Conservation (phyloP, 2,113 vertebrate genomes). For the Myotis brandtii region DNA sequence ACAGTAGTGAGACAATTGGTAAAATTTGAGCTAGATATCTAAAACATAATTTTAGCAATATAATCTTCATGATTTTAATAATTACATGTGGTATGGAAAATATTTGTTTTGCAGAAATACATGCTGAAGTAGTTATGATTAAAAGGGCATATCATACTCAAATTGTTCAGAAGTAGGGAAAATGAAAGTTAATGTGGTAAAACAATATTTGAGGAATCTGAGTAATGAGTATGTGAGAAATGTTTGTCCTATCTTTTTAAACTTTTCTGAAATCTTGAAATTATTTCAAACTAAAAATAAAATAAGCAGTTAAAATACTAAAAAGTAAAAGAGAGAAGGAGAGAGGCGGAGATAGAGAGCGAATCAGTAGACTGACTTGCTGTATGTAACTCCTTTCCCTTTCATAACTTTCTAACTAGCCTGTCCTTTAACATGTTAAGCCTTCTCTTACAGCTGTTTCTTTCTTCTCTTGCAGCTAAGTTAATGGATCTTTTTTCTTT, state of each 20-base stretch:
- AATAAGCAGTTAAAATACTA: neutral
- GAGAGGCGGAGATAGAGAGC: neutral
- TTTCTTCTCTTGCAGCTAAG: neutral
- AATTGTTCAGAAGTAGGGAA: neutral
- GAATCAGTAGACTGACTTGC: neutral
- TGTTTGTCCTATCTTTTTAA: neutral
- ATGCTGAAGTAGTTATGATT: neutral
- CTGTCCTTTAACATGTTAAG: neutral
- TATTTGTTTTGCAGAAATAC: neutral
- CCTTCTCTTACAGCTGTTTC: neutral
- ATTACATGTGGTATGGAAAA: neutral
- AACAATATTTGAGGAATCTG: neutral
- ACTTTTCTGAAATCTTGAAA: neutral
- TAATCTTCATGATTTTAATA: neutral
- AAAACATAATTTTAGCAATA: neutral
- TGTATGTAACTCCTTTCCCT: neutral
- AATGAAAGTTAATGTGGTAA: neutral
- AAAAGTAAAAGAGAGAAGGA: neutral
- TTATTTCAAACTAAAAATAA: conserved; percentile 43
- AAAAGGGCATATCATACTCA: neutral
- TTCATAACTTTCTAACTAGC: neutral
- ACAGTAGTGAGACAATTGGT: neutral
- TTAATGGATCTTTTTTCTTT: neutral
- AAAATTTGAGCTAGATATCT: neutral
- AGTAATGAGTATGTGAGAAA: neutral